Conservation (phyloP, 2,113 vertebrate species). For the Ploceus nigricollis region DNA sequence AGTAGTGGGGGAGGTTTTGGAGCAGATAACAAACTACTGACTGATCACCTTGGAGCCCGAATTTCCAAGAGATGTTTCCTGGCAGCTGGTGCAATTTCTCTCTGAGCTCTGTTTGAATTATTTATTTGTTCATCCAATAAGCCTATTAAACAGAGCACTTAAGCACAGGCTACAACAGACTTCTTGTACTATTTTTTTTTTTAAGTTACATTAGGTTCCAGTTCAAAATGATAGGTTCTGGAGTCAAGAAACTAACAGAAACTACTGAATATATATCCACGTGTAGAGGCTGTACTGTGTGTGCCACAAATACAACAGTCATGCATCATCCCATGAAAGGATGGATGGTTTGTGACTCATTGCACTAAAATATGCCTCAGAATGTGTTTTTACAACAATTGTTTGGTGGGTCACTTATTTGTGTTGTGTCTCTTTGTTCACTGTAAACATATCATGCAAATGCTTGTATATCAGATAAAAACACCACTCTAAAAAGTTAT, state of each 20-base stretch:
- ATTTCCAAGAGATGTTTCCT: not conserved
- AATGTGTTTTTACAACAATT: not conserved
- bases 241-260: not conserved
- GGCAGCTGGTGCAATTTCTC: not conserved
- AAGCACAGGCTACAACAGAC: not conserved
- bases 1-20: not conserved
- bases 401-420: not conserved
- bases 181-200: not conserved
- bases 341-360: not conserved
- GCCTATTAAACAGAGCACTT: constrained; percentile 42
- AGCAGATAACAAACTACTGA: not conserved
- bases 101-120: constrained; percentile 42
- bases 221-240: not conserved
- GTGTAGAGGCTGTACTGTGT: not conserved
- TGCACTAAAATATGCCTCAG: not conserved
- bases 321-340: accelerated
- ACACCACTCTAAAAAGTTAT: not conserved
- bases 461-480: not conserved
- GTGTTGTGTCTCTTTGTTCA: not conserved
- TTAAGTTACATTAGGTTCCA: not conserved
- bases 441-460: not conserved
- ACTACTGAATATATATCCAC: not conserved
- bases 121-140: constrained; percentile 46
- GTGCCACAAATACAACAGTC: not conserved
- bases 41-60: not conserved